Percentiles rank a stretch among this genome's conserved stretches.
Evolutionary conservation across 2,888 invertebrate species (phyloP).

Genomic region (Lampropteryx suffumata): DNA sequence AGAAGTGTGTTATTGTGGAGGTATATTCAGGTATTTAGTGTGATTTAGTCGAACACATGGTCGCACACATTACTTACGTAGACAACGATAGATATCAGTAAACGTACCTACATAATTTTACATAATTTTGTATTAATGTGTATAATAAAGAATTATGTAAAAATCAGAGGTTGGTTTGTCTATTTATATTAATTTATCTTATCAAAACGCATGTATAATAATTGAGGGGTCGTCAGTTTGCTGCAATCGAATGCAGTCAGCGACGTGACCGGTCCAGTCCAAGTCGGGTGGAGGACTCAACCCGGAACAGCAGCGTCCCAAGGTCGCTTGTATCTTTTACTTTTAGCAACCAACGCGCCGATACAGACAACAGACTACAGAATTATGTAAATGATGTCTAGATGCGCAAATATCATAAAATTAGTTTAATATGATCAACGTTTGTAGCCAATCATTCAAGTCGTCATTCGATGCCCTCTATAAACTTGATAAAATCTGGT

Average conservation of each 20-base stretch:
- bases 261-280: slow-evolving; percentile 52
- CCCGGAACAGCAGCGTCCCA: slow-evolving; percentile 72
- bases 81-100: no score
- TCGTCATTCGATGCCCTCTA: slow-evolving; percentile 27
- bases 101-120: no score
- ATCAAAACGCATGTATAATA: no score
- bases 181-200: no score
- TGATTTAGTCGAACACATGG: no score
- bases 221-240: neutral
- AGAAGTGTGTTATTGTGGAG: no score
- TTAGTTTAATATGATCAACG: slow-evolving; percentile 30
- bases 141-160: no score
- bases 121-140: no score
- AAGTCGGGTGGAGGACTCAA: slow-evolving; percentile 52
- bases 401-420: slow-evolving; percentile 34
- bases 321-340: slow-evolving; percentile 71
- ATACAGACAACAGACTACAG: slow-evolving; percentile 26
- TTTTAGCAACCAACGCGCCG: slow-evolving; percentile 51
- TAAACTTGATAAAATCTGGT: slow-evolving; percentile 17
- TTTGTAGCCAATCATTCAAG: slow-evolving; percentile 33
- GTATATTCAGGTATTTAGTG: no score
- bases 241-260: slow-evolving; percentile 24
- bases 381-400: slow-evolving; percentile 38
- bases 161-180: no score
- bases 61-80: no score